Base-by-base conservation (phyloP, 2,113 vertebrate genomes). In the Turdus rufiventris region DNA sequence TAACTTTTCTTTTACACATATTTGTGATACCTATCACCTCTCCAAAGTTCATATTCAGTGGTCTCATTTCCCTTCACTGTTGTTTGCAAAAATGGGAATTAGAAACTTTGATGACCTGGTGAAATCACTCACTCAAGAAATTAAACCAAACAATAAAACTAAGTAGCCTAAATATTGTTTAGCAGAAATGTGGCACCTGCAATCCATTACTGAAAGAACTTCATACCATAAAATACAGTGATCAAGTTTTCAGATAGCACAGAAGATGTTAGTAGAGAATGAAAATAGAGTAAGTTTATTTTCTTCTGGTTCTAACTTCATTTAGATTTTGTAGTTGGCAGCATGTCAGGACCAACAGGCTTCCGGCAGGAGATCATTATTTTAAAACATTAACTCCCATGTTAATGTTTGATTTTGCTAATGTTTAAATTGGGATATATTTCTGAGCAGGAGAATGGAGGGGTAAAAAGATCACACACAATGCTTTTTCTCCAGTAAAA, bases 101-200 rank as follows among this genome's bases (percentile, higher is more conserved):
- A 94, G 89, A 89, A 88, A 91, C 82, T 42, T 80, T 74, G 85
- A 95, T 84, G 94, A 93, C 82, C 89, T 71, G 78, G 48, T 91
- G 61, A 95, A 97, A 96, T 83, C 93, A 94, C 87, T 91, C 67
- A 89, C 74, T 97, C 88, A 93, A 95, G 82, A 94, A 96, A 96
- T 88, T 91, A 96, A 97, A 95, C 78, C 53, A 88, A 96, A 91
- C 82, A 95, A 88, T 93, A 91, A 88, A 97, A 86, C 71, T 88
- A 96, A 96, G 96, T 67, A 94, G 85, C 93, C 82, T 94, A 91
- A 93, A 97, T 94, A 90, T 38, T 89, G 66, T 89, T 96, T 85
- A 94, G 78, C 68, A 93, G 75, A 93, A 95, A 90, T 0, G 10
- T 86, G 56, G 88, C 75, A 96, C 93, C 93, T 97, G 94, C 83